A percentile compares a stretch with the other conserved stretches of the same genome.
These are phyloP conservation scores for Asarcornis scutulata DNA, from an alignment of 2,113 vertebrate genomes.

Conservation along the genomic window DNA sequence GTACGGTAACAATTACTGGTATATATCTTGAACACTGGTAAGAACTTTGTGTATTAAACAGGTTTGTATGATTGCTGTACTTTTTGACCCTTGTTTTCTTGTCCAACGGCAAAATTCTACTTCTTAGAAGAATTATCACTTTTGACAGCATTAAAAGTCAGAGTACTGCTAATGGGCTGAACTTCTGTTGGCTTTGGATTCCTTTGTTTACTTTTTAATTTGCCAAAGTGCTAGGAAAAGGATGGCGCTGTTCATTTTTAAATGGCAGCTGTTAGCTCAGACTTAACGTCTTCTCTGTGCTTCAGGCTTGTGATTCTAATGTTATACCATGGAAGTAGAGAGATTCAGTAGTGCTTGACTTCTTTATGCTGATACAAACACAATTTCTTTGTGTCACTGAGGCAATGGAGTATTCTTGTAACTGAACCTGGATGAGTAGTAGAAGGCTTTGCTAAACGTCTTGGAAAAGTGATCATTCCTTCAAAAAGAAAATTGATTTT, in stretches of 20 bases:
- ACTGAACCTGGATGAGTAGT: background rate
- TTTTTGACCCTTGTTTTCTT: background rate
- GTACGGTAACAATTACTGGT: background rate
- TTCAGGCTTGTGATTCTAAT: background rate
- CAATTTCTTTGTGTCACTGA: background rate
- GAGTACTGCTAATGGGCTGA: background rate
- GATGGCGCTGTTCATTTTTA: background rate
- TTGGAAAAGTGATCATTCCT: background rate
- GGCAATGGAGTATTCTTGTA: background rate
- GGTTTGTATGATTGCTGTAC: background rate
- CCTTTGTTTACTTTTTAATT: background rate
- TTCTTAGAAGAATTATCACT: background rate
- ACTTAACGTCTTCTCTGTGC: background rate
- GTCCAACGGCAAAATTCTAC: background rate
- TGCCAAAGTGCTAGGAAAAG: background rate
- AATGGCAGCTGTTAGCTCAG: background rate
- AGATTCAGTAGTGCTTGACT: background rate
- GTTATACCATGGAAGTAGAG: background rate
- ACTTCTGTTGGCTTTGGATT: background rate
- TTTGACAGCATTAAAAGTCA: background rate
- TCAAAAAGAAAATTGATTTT: slow-evolving; percentile 4
- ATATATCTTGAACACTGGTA: background rate
- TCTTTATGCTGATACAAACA: background rate
- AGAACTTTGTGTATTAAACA: background rate
- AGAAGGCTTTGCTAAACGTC: background rate